phyloP scores from a whole-genome alignment of 1,140 invertebrate genomes.

The Cydia fagiglandana region DNA sequence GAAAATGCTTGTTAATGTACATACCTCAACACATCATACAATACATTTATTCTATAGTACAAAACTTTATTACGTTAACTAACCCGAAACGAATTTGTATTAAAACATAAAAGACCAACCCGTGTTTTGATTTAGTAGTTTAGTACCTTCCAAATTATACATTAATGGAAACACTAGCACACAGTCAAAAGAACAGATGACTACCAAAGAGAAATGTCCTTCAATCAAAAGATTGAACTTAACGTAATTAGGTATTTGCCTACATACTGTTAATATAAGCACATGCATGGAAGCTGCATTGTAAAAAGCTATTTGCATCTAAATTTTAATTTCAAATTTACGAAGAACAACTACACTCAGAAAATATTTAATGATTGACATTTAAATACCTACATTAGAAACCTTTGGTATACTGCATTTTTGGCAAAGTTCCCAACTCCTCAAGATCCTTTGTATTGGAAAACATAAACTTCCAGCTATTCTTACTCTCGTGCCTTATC shows the following conservation, averaged over 20 bases:
- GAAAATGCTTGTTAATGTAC: constrained; percentile 40
- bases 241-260: background rate
- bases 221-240: background rate
- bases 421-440: background rate
- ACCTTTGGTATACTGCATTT: background rate
- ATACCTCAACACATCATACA: constrained; percentile 40
- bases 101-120: constrained; percentile 76
- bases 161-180: background rate
- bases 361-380: background rate
- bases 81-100: constrained; percentile 68
- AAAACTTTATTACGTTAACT: constrained; percentile 65
- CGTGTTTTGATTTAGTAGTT: constrained; percentile 77
- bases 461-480: background rate
- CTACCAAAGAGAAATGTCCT: background rate
- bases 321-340: constrained; percentile 9
- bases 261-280: background rate
- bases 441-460: background rate
- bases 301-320: constrained; percentile 19
- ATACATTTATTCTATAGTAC: constrained; percentile 62
- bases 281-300: constrained; percentile 21
- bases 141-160: constrained; percentile 61
- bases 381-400: background rate
- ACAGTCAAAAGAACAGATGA: background rate
- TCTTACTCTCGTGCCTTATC: background rate
- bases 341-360: constrained; percentile 26